Base-by-base conservation (phyloP, 1,140 invertebrate species). In the Drosophila arawakana region DNA sequence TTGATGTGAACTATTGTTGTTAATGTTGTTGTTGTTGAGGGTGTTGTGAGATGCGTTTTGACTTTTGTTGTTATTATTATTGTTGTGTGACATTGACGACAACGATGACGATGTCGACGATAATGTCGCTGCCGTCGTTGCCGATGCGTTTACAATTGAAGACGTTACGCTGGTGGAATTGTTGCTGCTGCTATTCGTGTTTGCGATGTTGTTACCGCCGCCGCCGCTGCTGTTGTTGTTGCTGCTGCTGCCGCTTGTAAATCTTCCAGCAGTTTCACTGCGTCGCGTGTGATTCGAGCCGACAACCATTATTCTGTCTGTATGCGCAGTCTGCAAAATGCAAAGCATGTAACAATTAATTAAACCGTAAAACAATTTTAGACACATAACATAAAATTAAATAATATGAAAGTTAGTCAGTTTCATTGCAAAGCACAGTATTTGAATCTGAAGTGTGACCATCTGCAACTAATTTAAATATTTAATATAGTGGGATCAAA, bases 241-340 rank as follows among this genome's bases (percentile, higher is more conserved):
- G 65, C 11, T 57, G 47, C 15, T 60, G 76, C 59, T 80, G 55
- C 21, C 78, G 63, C 54, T 91, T 60, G 73, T 71, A 79, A 72
- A 90, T 91, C 80, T 91, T 60, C 73, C 88, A 74, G 76, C 81
- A 81, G 83, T 92, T 68, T 90, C 86, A 79, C 88, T 69, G 65
- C 91, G 91, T 52, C 91, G 91, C 61, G 85, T 84, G 57, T 92
- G 84, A 88, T 86, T 92, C 59, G 91, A 92, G 55, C 90, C 91
- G 76, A 92, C 91, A 80, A 92, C 91, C 91, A 92, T 92, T 91
- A 92, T 92, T 91, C 83, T 90, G 81, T 67, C 75, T 70, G 30
- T 50, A 11, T 66, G 13, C 80, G 76, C 72, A 89, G 70, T 90
- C 91, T 91, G 76, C 5, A 81, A 47, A 59, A 34, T 11, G 11